Percentiles rank a stretch among this genome's conserved stretches.
phyloP scores from a whole-genome alignment of 2,888 invertebrate species.

The Cartodere bifasciata region DNA sequence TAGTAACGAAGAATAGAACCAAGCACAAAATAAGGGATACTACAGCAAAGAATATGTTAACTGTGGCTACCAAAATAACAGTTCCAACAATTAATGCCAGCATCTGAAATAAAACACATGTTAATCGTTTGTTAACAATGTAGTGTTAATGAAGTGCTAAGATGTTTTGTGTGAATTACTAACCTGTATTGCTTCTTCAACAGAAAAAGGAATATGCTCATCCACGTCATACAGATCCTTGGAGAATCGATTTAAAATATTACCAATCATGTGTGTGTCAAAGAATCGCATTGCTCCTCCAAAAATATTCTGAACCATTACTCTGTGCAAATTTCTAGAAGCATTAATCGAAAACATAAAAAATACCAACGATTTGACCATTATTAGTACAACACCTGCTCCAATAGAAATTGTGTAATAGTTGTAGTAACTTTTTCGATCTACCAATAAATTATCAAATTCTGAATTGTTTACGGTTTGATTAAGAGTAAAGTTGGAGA shows the following conservation, averaged over 20 bases:
- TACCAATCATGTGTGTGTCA: conserved; percentile 20
- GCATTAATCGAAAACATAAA: conserved; percentile 12
- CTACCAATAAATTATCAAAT: too few species aligned
- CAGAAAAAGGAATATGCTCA: conserved; percentile 10
- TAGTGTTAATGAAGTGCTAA: too few species aligned
- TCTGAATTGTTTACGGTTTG: too few species aligned
- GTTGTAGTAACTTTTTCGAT: too few species aligned
- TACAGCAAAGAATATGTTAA: conserved; percentile 1
- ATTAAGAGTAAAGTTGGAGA: too few species aligned
- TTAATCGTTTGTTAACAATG: background rate
- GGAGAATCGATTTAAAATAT: conserved; percentile 20
- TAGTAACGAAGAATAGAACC: conserved; percentile 47
- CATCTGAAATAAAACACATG: conserved; percentile 6
- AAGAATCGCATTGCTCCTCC: conserved; percentile 17
- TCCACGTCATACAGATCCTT: conserved; percentile 19
- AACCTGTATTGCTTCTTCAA: conserved; percentile 1
- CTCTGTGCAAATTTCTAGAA: conserved; percentile 18
- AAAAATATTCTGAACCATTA: conserved; percentile 17
- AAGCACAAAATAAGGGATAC: conserved; percentile 38
- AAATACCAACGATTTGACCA: too few species aligned
- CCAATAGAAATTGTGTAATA: too few species aligned
- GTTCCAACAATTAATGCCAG: conserved; percentile 3
- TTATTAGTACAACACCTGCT: too few species aligned
- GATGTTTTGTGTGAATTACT: too few species aligned
- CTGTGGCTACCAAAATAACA: conserved; percentile 4